Evolutionary conservation across 2,797 vertebrate species (phyloP).

Genomic region (Hipposideros larvatus): DNA sequence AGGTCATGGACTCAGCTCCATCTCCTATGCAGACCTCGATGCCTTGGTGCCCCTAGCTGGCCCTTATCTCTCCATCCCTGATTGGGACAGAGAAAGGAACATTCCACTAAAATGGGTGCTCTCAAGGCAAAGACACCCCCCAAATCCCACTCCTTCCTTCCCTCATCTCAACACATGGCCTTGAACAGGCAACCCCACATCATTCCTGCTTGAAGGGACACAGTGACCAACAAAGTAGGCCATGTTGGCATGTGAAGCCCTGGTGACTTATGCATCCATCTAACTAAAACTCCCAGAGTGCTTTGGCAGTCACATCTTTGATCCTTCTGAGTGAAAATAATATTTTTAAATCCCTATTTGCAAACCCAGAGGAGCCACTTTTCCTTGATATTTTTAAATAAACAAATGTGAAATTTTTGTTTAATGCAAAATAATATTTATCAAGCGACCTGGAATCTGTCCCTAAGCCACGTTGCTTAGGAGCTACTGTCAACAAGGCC

Average conservation of each 20-base stretch:
- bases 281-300: conserved; percentile 44
- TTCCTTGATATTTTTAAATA: conserved; percentile 69
- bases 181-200: not conserved
- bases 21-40: not conserved
- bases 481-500: not conserved
- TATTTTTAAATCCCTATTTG: conserved; percentile 64
- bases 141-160: not conserved
- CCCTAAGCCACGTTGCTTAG: conserved; percentile 44
- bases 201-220: not conserved
- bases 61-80: not conserved
- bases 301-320: conserved; percentile 51
- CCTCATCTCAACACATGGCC: not conserved
- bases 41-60: not conserved
- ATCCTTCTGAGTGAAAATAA: conserved; percentile 51
- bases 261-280: not conserved
- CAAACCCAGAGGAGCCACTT: conserved; percentile 41
- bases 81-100: not conserved
- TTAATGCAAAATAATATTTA: conserved; percentile 72
- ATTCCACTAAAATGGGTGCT: not conserved
- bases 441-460: conserved; percentile 66
- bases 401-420: conserved; percentile 64
- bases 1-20: not conserved
- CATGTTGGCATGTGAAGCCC: fast-evolving
- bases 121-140: not conserved
- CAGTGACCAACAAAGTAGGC: not conserved